Conservation (phyloP, 2,113 vertebrate species). For the Chloroceryle aenea region DNA sequence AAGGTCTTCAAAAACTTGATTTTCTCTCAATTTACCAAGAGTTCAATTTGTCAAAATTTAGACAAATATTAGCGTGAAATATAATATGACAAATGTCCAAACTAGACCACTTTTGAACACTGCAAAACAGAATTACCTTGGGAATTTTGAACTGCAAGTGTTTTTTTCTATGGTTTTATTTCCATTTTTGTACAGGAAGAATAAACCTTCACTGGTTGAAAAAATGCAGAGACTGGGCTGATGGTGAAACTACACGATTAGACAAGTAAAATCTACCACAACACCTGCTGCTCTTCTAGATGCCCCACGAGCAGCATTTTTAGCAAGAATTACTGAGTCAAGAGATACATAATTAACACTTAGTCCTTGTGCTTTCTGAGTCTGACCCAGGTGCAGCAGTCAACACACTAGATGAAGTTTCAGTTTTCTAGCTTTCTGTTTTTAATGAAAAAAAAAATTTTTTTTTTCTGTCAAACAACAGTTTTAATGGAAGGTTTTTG, state of each 20-base stretch:
- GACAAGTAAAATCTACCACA: conserved; percentile 52
- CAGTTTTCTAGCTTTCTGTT: conserved; percentile 26
- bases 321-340: conserved; percentile 42
- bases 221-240: background rate
- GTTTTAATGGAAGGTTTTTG: background rate
- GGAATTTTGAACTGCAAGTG: background rate
- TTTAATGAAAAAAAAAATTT: conserved; percentile 8
- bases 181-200: background rate
- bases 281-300: conserved; percentile 46
- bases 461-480: background rate
- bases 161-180: background rate
- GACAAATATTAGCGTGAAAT: background rate
- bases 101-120: background rate
- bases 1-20: background rate
- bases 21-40: background rate
- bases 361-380: background rate
- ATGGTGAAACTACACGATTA: conserved; percentile 15
- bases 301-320: conserved; percentile 21
- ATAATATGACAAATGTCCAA: background rate
- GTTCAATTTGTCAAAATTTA: background rate
- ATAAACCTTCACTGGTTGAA: background rate
- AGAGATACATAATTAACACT: conserved; percentile 54
- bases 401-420: conserved; percentile 36
- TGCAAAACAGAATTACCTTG: background rate
- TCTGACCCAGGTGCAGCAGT: conserved; percentile 60